phyloP scores from a whole-genome alignment of 2,797 vertebrate genomes.

The Morus bassanus region DNA sequence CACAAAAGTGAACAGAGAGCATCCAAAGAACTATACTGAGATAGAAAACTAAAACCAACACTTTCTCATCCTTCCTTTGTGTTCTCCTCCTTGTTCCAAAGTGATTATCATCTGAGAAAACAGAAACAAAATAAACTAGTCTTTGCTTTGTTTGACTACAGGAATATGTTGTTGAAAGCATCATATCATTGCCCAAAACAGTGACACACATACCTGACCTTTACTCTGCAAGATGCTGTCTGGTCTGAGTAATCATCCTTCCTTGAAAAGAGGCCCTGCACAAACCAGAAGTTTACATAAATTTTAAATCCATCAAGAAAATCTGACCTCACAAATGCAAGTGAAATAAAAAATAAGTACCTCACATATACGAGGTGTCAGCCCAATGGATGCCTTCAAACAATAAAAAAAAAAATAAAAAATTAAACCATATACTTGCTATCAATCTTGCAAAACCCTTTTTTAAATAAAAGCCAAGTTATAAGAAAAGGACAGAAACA shows the following conservation, averaged over 20 bases:
- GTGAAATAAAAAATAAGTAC: slow-evolving; percentile 72
- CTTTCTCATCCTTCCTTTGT: neutral
- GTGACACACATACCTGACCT: slow-evolving; percentile 86
- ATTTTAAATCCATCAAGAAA: neutral
- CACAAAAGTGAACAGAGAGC: neutral
- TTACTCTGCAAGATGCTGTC: slow-evolving; percentile 87
- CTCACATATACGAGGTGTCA: slow-evolving; percentile 97
- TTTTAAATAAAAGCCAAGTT: neutral
- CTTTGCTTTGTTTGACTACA: neutral
- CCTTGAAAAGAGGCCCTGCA: slow-evolving; percentile 89
- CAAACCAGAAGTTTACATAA: slow-evolving; percentile 30
- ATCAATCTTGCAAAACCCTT: neutral
- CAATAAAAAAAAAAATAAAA: neutral
- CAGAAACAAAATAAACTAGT: neutral
- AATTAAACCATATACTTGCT: neutral
- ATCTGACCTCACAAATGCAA: neutral
- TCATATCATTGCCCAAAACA: neutral
- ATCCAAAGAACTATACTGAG: neutral
- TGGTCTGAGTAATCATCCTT: slow-evolving; percentile 78
- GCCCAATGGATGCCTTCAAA: slow-evolving; percentile 87
- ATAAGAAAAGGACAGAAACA: neutral
- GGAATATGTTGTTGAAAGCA: neutral
- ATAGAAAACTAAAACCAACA: neutral
- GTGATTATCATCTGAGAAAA: neutral
- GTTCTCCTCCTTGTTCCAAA: neutral